A percentile compares a stretch with the other conserved stretches of the same genome.
Evolutionary conservation across 2,113 vertebrate genomes (phyloP).

Genomic region (Leptobrachium leishanense): DNA sequence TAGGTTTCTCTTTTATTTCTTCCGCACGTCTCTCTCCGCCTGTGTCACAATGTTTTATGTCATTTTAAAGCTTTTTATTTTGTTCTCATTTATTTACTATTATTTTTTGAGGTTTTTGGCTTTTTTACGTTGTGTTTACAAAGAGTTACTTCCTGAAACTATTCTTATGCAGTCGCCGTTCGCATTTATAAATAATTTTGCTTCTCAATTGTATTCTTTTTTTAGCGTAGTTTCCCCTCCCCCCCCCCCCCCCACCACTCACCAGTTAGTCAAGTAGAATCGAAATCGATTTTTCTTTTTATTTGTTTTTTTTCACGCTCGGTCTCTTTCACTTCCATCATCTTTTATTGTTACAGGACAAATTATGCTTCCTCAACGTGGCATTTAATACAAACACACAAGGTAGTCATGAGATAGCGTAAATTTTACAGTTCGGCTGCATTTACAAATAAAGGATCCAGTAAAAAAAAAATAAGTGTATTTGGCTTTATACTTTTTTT

Average conservation of each 20-base stretch:
- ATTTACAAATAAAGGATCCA: too few species aligned
- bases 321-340: neutral
- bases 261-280: too few species aligned
- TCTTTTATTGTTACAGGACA: neutral
- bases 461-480: too few species aligned
- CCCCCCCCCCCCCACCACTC: neutral
- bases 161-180: neutral
- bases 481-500: too few species aligned
- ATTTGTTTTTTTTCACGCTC: too few species aligned
- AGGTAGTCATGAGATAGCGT: too few species aligned
- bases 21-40: neutral
- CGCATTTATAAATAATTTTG: neutral
- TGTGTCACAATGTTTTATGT: neutral
- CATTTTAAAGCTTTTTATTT: too few species aligned
- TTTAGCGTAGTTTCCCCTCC: slow-evolving; percentile 2
- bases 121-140: too few species aligned
- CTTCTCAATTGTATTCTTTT: neutral
- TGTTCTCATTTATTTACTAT: neutral
- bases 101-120: too few species aligned
- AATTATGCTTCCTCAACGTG: neutral
- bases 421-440: too few species aligned
- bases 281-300: slow-evolving; percentile 1
- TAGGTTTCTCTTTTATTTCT: neutral
- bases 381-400: too few species aligned
- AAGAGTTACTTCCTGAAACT: neutral